Evolutionary conservation across 1,140 invertebrate species (phyloP), one percentile per base, ranked within the genome.

Genomic region (Colletes latitarsis): DNA sequence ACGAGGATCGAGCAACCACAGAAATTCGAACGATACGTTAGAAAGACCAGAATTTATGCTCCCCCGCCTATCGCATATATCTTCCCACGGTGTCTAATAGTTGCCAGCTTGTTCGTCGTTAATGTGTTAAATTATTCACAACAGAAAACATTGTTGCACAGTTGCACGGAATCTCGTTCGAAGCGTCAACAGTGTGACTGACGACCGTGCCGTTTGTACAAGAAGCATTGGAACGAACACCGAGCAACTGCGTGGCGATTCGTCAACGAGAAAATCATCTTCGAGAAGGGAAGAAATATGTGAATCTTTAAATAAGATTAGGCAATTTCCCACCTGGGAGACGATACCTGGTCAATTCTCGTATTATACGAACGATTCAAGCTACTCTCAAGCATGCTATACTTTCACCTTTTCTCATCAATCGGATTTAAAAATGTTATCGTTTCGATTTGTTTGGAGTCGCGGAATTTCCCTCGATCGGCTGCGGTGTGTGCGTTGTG

Each of bases 71-170:
- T 4, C 17, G 57, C n/a, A 58, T 58, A 19, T 10, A 58, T 58
- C 57, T 21, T 58, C 57, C 15, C 30, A 1, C 30, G 17, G 55
- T n/a, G 55, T n/a, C 15, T n/a, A 58, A 4, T 6, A 0, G 57
- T 21, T 58, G 57, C n/a, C 57, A 58, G n/a, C 19, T 58, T 6
- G 57, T 58, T 58, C 21, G 57, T 58, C 57, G 57, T 58, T 58
- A 58, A 58, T 6, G 9, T 3, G 21, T 21, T 21, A 58, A 21
- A 5, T 9, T 19, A n/a, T 21, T 58, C 14, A 9, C 21, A 21
- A 19, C 57, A 8, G n/a, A 58, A 3, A 19, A 58, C 17, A n/a
- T 58, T 58, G 8, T 9, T 58, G 57, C 57, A n/a, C 57, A 8
- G 55, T 53, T 14, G 52, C 15, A 53, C 57, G 6, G 6, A 5